Conservation (phyloP, 2,113 vertebrate species). For the Semnornis frantzii region DNA sequence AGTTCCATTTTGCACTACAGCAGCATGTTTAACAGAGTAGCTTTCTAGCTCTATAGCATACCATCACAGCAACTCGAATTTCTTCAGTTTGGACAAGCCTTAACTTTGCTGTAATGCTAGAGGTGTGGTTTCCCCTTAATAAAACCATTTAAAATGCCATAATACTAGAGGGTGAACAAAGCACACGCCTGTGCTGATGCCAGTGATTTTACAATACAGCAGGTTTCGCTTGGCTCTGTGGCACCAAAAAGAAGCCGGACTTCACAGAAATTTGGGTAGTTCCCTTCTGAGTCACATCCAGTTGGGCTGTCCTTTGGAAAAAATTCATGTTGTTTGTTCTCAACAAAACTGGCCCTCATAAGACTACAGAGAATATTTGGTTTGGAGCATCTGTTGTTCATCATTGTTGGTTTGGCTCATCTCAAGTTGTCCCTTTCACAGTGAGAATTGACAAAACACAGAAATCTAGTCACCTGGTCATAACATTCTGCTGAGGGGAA, state of each 20-base stretch:
- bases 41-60: background rate
- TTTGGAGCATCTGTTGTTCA: slow-evolving; percentile 27
- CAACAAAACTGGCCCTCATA: background rate
- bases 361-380: slow-evolving; percentile 9
- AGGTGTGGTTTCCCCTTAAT: background rate
- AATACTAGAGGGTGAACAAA: background rate
- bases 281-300: slow-evolving; percentile 39
- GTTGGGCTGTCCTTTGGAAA: background rate
- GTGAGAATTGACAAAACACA: slow-evolving; percentile 41
- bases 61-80: background rate
- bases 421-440: slow-evolving; percentile 24
- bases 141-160: background rate
- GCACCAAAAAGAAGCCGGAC: background rate
- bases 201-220: background rate
- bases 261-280: background rate
- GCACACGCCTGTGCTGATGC: background rate
- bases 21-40: background rate
- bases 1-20: background rate
- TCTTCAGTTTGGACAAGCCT: background rate
- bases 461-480: slow-evolving; percentile 66
- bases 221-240: slow-evolving; percentile 29
- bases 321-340: background rate
- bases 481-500: slow-evolving; percentile 29
- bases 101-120: background rate
- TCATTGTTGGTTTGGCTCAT: background rate